Evolutionary conservation across 92 coral and sea anemone genomes (phyloP).

Genomic region (Parazoanthus darwini): DNA sequence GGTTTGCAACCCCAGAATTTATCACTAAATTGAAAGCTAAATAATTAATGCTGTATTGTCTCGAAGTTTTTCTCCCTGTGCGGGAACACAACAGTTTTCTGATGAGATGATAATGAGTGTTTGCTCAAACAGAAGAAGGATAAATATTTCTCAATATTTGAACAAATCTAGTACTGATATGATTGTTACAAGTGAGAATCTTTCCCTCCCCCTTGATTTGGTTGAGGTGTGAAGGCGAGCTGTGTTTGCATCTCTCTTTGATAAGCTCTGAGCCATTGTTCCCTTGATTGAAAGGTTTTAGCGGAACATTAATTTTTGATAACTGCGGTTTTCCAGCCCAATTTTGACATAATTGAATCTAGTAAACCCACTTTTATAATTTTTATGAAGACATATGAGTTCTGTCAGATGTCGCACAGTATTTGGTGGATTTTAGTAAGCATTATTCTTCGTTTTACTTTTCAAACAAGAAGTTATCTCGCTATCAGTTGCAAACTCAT

Average conservation of each 20-base stretch:
- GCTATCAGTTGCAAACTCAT: conserved; percentile 60
- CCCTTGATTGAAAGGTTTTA: conserved; percentile 69
- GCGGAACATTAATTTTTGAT: conserved; percentile 86
- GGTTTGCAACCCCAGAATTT: conserved; percentile 89
- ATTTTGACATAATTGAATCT: conserved; percentile 80
- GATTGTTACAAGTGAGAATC: conserved; percentile 75
- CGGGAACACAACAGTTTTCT: conserved; percentile 55
- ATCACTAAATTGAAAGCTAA: conserved; percentile 79
- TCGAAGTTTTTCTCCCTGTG: conserved; percentile 60
- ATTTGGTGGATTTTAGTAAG: conserved; percentile 60
- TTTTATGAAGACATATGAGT: conserved; percentile 68
- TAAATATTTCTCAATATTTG: conserved; percentile 79
- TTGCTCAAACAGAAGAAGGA: conserved; percentile 63
- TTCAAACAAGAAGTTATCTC: conserved; percentile 57
- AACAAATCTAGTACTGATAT: conserved; percentile 67
- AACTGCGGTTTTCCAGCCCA: conserved; percentile 68
- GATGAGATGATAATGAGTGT: conserved; percentile 73
- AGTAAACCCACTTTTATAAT: conserved; percentile 73
- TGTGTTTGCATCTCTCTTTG: conserved; percentile 56
- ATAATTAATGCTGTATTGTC: conserved; percentile 86
- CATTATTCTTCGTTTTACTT: conserved; percentile 47
- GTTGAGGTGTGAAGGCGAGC: conserved; percentile 65
- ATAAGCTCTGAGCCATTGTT: conserved; percentile 73
- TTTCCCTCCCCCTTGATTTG: conserved; percentile 65
- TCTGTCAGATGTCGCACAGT: conserved; percentile 60